A percentile compares a stretch with the other conserved stretches of the same genome.
Evolutionary conservation across 2,888 invertebrate species (phyloP).

Genomic region (Machimus atricapillus): DNA sequence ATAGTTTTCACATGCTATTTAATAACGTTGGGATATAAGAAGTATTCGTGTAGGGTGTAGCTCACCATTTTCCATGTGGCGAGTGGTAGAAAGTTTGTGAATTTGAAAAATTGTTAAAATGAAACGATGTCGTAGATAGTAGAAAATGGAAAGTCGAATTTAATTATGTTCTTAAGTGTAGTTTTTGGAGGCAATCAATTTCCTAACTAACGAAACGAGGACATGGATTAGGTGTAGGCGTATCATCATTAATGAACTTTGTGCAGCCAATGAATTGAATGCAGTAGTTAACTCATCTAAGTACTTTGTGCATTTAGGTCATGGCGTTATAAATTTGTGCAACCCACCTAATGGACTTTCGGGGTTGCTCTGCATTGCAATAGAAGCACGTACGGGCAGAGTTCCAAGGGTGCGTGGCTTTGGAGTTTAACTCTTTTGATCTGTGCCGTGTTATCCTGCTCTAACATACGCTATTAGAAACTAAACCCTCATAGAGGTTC

Average conservation of each 20-base stretch:
- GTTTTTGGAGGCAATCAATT: background rate
- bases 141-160: background rate
- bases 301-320: background rate
- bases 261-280: background rate
- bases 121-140: background rate
- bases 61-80: background rate
- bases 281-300: background rate
- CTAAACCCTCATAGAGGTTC: background rate
- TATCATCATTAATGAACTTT: background rate
- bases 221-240: background rate
- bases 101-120: background rate
- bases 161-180: background rate
- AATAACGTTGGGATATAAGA: background rate
- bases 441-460: background rate
- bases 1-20: background rate
- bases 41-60: background rate
- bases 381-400: background rate
- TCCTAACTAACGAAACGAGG: background rate
- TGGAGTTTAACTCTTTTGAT: background rate
- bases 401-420: background rate
- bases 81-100: background rate
- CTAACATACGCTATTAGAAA: background rate
- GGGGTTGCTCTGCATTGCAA: background rate
- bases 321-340: background rate
- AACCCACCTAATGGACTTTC: background rate